Base-by-base conservation (phyloP, 2,888 invertebrate genomes). In the Aromia moschata region DNA sequence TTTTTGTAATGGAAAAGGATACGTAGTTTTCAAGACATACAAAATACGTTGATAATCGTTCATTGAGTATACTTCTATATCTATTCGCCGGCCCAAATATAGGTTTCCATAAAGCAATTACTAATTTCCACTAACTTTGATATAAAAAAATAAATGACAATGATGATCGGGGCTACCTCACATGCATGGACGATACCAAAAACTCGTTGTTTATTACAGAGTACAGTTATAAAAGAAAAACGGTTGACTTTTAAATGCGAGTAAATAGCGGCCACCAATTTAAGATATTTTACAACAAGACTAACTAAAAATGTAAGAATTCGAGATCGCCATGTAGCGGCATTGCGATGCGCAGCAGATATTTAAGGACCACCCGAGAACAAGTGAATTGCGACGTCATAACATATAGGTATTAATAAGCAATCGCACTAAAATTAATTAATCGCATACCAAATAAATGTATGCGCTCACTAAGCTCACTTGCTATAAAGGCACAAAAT, bases 361-460 rank as follows among this genome's bases (percentile, higher is more conserved):
- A 36, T 47, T 47, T 47, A 17, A 9, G 47, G 47, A 47, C 47
- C 47, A 47, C 47, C 47, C 47, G 47, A 47, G 47, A 16, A 36
- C 47, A 16, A 16, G 47, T 37, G 36, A 47, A 20, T 16, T 47
- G 18, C 18, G 36, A 18, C 47, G 37, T 11, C 18, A 14, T 37
- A 44, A 37, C 40, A 37, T 45, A 46, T 40, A 46, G 40, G 43
- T 56, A 60, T 60, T 60, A 60, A 60, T 56, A 60, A 60, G 17
- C 46, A 25, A 52, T 56, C 51, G 55, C 55, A 60, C 56, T 37
- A 18, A 25, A 56, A 60, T 60, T 59, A 56, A 60, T 60, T 56
- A 52, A 38, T 44, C 45, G 12, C 36, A 16, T 33, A 17, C 20
- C 20, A 36, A 47, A 47, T 36, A 18, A 47, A 47, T 47, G 47